phyloP scores from a whole-genome alignment of 2,797 vertebrate genomes.

The Mionectes olivaceus region DNA sequence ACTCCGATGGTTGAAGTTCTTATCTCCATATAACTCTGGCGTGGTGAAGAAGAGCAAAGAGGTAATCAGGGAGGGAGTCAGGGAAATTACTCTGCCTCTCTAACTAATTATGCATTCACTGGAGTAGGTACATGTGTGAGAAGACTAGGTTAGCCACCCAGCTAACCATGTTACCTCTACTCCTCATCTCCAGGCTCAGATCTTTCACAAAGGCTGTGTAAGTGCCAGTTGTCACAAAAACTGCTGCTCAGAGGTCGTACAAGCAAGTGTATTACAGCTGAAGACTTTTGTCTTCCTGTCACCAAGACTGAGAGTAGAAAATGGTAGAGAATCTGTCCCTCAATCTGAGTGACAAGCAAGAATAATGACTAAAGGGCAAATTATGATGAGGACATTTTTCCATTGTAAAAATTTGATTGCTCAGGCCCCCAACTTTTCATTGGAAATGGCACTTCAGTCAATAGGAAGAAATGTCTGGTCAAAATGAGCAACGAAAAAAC shows the following conservation, averaged over 20 bases:
- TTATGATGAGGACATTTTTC: background rate
- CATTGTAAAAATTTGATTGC: background rate
- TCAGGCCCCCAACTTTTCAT: background rate
- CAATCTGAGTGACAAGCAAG: background rate
- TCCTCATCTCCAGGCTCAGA: background rate
- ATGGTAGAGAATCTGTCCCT: background rate
- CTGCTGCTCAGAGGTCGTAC: background rate
- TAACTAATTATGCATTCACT: background rate
- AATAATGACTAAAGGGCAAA: background rate
- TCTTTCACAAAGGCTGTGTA: background rate
- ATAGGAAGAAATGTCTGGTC: background rate
- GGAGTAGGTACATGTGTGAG: background rate
- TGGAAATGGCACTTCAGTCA: background rate
- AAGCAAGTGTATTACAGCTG: background rate
- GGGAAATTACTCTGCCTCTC: background rate
- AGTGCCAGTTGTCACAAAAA: background rate
- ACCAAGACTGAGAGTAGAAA: background rate
- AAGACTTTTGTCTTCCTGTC: background rate
- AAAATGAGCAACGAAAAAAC: background rate
- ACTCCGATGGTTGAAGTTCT: background rate
- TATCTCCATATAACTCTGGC: background rate
- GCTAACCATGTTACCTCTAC: background rate
- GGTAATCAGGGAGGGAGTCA: background rate
- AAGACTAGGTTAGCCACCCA: background rate
- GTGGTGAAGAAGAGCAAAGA: background rate